Conservation (phyloP, 2,797 vertebrate genomes). For the Serranus cabrilla region DNA sequence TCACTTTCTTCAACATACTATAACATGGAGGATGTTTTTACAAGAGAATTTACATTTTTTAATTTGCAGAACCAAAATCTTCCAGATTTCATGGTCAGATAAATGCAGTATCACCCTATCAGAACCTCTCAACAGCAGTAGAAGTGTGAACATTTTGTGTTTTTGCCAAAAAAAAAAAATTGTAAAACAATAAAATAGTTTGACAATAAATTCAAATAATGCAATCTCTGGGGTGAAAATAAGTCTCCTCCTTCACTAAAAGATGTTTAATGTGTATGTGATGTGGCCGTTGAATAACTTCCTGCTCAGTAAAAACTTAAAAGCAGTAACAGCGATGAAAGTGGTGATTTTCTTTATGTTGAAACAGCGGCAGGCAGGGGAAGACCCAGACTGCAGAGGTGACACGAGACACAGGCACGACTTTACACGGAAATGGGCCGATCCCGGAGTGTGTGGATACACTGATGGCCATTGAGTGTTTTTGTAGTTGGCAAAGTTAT, state of each 20-base stretch:
- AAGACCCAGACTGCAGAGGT: conserved; percentile 10
- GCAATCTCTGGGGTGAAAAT: neutral
- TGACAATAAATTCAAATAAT: neutral
- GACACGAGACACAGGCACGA: neutral
- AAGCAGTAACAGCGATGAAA: neutral
- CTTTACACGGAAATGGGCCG: no score
- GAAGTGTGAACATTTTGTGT: neutral
- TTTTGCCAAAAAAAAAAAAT: no score
- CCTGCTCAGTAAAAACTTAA: neutral
- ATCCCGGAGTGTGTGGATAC: no score
- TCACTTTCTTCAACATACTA: no score
- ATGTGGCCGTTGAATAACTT: neutral
- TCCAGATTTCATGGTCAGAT: neutral
- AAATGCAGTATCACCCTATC: neutral
- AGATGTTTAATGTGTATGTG: neutral
- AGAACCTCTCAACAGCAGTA: neutral
- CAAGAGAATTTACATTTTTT: no score
- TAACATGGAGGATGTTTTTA: no score
- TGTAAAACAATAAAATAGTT: no score
- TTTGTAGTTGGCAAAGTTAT: neutral
- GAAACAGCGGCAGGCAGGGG: conserved; percentile 19
- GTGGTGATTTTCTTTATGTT: conserved; percentile 17
- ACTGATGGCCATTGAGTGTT: no score
- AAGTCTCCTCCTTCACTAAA: neutral
- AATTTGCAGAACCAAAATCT: neutral